Conservation (phyloP, 2,888 invertebrate genomes). For the Eupithecia subfuscata region DNA sequence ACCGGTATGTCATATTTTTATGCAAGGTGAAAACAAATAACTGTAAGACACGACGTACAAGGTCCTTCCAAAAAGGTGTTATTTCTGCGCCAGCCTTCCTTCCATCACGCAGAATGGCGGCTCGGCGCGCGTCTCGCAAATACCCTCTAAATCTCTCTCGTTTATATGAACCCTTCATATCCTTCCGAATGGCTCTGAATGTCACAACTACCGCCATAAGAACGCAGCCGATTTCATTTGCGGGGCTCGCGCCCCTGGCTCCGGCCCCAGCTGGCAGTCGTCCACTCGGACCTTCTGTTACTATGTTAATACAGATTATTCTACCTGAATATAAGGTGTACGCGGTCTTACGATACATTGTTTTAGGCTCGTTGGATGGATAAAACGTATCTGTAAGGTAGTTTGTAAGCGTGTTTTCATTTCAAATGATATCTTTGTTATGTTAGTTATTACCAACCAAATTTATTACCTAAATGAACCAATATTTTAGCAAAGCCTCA, state of each 20-base stretch:
- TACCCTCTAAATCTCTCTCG: conserved; percentile 26
- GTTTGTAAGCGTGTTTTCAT: background rate
- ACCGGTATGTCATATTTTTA: too few species aligned
- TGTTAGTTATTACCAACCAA: background rate
- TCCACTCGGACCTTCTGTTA: background rate
- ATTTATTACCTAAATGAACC: background rate
- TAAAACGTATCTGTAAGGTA: background rate
- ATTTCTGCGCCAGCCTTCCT: conserved; percentile 6
- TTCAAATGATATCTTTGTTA: background rate
- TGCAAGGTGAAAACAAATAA: background rate
- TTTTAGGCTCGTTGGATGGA: background rate
- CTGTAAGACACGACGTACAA: background rate
- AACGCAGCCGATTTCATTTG: conserved; percentile 29
- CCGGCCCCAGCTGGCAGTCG: background rate
- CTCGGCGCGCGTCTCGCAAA: conserved; percentile 14
- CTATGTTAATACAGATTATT: background rate
- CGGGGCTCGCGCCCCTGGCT: conserved; percentile 4
- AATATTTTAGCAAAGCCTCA: background rate
- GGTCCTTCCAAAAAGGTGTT: background rate
- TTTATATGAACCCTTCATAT: conserved; percentile 25
- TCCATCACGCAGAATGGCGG: conserved; percentile 20
- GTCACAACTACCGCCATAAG: conserved; percentile 1
- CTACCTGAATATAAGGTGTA: background rate
- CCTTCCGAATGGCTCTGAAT: conserved; percentile 20
- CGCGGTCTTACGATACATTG: background rate